Evolutionary conservation across 2,888 invertebrate species (phyloP).

Genomic region (Abrostola tripartita): DNA sequence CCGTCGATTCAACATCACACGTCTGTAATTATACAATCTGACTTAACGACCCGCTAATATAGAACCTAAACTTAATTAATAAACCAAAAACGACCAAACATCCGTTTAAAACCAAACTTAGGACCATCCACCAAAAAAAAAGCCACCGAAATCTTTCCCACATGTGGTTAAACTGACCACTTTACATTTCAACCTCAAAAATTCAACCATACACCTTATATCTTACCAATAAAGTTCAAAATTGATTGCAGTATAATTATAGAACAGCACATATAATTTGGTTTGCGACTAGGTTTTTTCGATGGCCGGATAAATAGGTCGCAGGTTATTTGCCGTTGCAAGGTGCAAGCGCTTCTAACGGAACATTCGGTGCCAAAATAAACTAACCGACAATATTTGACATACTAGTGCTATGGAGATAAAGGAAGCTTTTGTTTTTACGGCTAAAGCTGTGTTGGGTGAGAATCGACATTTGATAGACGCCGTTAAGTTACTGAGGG

Average conservation of each 20-base stretch:
- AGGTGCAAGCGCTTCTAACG: constrained; percentile 84
- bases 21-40: constrained; percentile 56
- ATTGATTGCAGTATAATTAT: constrained; percentile 7
- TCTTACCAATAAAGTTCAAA: neutral
- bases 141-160: constrained; percentile 77
- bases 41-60: constrained; percentile 69
- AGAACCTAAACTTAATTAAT: constrained; percentile 82
- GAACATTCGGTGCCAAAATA: constrained; percentile 80
- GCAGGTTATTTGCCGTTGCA: constrained; percentile 87
- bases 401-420: constrained; percentile 72
- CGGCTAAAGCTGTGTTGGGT: constrained; percentile 69
- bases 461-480: constrained; percentile 53
- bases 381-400: constrained; percentile 77
- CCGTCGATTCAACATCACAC: constrained; percentile 59
- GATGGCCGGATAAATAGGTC: constrained; percentile 82
- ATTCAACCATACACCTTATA: neutral
- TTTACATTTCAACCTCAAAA: neutral
- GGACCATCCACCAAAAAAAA: constrained; percentile 78
- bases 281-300: constrained; percentile 70
- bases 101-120: constrained; percentile 77
- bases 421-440: constrained; percentile 78
- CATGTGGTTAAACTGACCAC: constrained; percentile 49
- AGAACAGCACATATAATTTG: constrained; percentile 12
- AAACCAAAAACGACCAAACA: constrained; percentile 80
- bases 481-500: constrained; percentile 36